Evolutionary conservation across 2,888 invertebrate genomes (phyloP), one percentile per base, ranked within the genome.

Genomic region (Coenonympha arcania): DNA sequence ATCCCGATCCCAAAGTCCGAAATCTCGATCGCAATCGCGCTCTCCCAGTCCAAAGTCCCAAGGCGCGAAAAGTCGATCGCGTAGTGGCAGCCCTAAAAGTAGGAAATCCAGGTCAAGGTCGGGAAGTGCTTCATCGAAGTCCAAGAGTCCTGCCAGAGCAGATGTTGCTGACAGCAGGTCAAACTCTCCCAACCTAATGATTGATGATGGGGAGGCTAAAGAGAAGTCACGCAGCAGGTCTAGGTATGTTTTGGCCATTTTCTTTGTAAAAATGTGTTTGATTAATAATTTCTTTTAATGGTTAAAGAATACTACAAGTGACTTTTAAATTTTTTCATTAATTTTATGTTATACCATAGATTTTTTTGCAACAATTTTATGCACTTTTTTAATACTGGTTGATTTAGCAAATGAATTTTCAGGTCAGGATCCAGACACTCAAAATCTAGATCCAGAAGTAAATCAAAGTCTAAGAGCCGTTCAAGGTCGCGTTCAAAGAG

Each of bases 111-210:
- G 69, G 22, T 73, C 73, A 1, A 62, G 73, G 13, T 71, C 72
- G 0, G 72, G 73, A 0, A 75, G 81, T 66, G 72, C 66, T 1
- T 71, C 78, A 0, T 76, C 79, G 16, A 70, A 71, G 45, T 77
- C 81, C 3, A 76, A 79, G 49, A 80, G 81, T 56, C 79, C 79
- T 2, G 65, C 65, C 2, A 69, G 71, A 42, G 77, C 73, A 20
- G 75, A 78, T 59, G 72, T 67, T 0, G 74, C 76, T 24, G 87
- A 86, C 45, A 87, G 87, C 55, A 68, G 86, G 47, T 89, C 89
- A 1, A 87, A 87, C 53, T 86, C 88, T 1, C 88, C 88, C 0
- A 84, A 85, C 59, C 74, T 87, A 8, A 87, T 87, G 84, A 87
- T 87, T 60, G 87, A 87, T 66, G 87, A 86, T 73, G 78, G 66